Base-by-base conservation (phyloP, 2,113 vertebrate species). In the Caretta caretta region DNA sequence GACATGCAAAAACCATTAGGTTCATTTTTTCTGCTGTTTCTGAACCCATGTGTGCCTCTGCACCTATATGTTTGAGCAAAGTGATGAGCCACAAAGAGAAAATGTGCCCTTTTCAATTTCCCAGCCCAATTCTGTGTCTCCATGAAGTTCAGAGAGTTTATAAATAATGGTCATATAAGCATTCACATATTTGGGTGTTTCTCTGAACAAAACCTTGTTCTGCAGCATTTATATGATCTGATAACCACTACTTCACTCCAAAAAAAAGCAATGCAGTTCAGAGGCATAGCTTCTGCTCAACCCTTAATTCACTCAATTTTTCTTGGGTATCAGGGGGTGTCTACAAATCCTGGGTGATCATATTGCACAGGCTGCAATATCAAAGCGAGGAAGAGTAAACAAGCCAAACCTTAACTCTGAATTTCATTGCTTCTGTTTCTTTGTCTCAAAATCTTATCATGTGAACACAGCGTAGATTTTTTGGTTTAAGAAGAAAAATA, bases 401-500 rank as follows among this genome's bases (percentile, higher is more conserved):
- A 95, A 94, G 83, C 6, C 2, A 2, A 92, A 84, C 69, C 75
- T 86, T 62, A 51, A 29, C 54, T 96, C 50, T 25, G 84, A 89
- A 69, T 29, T 72, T 2, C 87, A 25, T 84, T 22, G 8, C 35
- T 83, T 88, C 57, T 95, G 87, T 27, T 89, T 96, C 80, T 89
- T 88, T 89, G 69, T 50, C 59, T 50, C 57, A 13, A 85, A 94
- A 96, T 84, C 82, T 93, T 96, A 91, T 96, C 95, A 83, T 92
- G 94, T 83, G 90, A 97, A 87, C 0, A 49, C 90, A 97, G 75
- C 1, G 57, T 92, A 83, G 89, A 31, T 24, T 97, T 97, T 96
- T 97, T 93, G 83, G 90, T 90, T 97, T 86, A 95, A 95, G n/a
- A 96, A 96, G 93, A 98, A 97, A 90, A 97, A 97, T 94, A 97